Evolutionary conservation across 1,140 invertebrate genomes (phyloP).

Genomic region (Euura saliciscinereae): DNA sequence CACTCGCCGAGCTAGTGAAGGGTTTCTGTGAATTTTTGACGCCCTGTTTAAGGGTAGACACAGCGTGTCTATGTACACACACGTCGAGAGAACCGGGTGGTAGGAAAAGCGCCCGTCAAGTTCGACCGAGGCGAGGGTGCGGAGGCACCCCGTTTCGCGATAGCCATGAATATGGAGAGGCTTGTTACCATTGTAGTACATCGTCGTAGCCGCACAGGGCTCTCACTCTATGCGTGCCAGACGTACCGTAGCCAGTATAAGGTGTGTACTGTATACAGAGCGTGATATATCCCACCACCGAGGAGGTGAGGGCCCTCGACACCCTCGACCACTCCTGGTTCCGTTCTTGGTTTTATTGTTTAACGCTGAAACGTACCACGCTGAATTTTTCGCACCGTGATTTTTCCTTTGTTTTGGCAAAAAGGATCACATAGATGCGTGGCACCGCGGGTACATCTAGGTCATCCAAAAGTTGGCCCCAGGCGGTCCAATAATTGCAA

Average conservation of each 20-base stretch:
- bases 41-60: not conserved
- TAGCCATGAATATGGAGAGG: slow-evolving; percentile 7
- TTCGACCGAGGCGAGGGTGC: not conserved
- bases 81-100: not conserved
- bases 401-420: not conserved
- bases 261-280: not conserved
- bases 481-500: slow-evolving; percentile 42
- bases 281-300: not conserved
- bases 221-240: not conserved
- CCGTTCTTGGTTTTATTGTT: slow-evolving; percentile 47
- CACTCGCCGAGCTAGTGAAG: no score
- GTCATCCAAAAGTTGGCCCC: slow-evolving; percentile 31
- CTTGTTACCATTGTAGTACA: slow-evolving; percentile 7
- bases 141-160: not conserved
- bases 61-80: not conserved
- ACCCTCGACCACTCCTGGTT: slow-evolving; percentile 9
- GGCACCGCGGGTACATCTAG: no score
- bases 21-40: not conserved
- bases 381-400: slow-evolving; percentile 36
- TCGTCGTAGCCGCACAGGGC: not conserved
- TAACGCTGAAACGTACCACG: slow-evolving; percentile 41
- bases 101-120: not conserved
- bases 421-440: not conserved
- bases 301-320: not conserved
- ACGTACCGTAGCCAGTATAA: not conserved